Conservation (phyloP, 2,888 invertebrate species). For the Cephus runcator region DNA sequence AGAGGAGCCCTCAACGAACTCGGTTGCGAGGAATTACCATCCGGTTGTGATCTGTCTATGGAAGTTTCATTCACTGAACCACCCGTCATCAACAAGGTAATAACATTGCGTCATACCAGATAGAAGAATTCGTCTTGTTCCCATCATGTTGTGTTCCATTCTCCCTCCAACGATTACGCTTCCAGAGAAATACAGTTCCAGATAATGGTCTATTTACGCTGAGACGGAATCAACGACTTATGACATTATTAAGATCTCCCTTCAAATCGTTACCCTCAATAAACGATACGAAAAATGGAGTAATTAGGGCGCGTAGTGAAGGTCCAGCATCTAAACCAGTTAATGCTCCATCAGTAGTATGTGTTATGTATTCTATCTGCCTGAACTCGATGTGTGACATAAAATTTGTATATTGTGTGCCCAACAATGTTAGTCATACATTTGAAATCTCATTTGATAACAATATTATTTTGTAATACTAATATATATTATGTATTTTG, state of each 20-base stretch:
- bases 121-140: neutral
- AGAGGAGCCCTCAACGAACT: slow-evolving; percentile 86
- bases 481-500: neutral
- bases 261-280: slow-evolving; percentile 61
- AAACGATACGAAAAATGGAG: slow-evolving; percentile 55
- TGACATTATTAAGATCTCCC: slow-evolving; percentile 57
- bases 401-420: neutral
- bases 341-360: slow-evolving; percentile 54
- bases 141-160: neutral
- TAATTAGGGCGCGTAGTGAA: slow-evolving; percentile 59
- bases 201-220: slow-evolving; percentile 60
- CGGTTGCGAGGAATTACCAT: slow-evolving; percentile 88
- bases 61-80: slow-evolving; percentile 60
- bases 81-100: slow-evolving; percentile 52
- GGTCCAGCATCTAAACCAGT: slow-evolving; percentile 47
- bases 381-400: neutral
- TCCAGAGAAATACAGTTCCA: slow-evolving; percentile 57
- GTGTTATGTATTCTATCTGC: slow-evolving; percentile 33
- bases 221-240: slow-evolving; percentile 58
- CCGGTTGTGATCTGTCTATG: slow-evolving; percentile 79
- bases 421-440: neutral
- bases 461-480: neutral
- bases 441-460: neutral
- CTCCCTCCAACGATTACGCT: slow-evolving; percentile 25
- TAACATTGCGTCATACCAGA: neutral